Base-by-base conservation (phyloP, 64 coral and sea anemone species). In the Hydrozoanthus tunicans region DNA sequence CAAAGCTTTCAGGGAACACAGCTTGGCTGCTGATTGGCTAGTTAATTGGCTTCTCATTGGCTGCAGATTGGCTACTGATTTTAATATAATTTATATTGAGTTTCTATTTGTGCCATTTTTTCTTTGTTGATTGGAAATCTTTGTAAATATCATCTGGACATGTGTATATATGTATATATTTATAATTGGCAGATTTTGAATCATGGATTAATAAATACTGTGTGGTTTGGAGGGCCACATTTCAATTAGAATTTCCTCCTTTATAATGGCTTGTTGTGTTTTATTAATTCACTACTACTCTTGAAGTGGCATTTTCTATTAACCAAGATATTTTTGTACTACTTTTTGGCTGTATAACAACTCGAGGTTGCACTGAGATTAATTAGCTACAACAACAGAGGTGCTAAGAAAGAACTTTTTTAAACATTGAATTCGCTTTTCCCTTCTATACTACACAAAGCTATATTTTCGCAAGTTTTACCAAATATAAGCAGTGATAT, bases 71-170 rank as follows among this genome's bases (percentile, higher is more conserved):
- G 9, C 10, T 55, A 11, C 75, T 55, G 75, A 77, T 77, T 43
- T 43, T 43, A 43, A 43, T 43, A 43, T 43, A 10, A 15, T 8
- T 15, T 64, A 15, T 64, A 10, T 43, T 55, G 51, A 14, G 25
- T 6, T 77, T 77, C 53, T 77, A 51, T 77, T 77, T 77, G 0
- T 7, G 51, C 54, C 10, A 11, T 55, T 77, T 52, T 14, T 77
- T 77, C 14, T 77, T 77, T 11, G 54, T 77, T 77, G 75, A 77
- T 56, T 77, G 75, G 75, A 77, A 77, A 77, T 51, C 13, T 77
- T 3, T 77, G 52, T 17, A 9, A 77, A 77, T 77, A 55, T 11
- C 2, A 77, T 77, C 54, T 77, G 75, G 75, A 77, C 54, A 77
- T 77, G 52, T 77, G 69, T 72, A 72, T 26, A 72, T 77, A 53